These are phyloP conservation scores for Taurulus bubalis DNA, from an alignment of 2,113 vertebrate species.

Conservation along the genomic window DNA sequence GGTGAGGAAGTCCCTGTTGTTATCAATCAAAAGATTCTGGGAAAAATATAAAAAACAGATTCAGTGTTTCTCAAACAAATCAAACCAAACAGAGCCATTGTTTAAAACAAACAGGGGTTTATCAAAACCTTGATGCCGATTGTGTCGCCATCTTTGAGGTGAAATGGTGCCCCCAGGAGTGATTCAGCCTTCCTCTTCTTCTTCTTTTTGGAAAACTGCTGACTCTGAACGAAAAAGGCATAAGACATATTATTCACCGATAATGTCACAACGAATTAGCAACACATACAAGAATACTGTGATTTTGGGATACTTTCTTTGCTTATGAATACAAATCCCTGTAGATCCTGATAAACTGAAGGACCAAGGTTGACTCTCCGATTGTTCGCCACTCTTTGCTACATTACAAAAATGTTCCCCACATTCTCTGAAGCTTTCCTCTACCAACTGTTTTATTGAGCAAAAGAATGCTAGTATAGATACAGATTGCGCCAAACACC, in stretches of 20 bases:
- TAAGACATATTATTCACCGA: neutral
- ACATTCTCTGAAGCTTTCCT: neutral
- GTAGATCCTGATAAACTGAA: neutral
- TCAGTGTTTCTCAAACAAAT: slow-evolving; percentile 5
- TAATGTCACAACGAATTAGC: neutral
- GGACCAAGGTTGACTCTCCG: neutral
- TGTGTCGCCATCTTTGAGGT: slow-evolving; percentile 92
- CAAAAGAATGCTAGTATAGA: neutral
- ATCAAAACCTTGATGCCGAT: slow-evolving; percentile 89
- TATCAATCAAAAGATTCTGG: slow-evolving; percentile 91
- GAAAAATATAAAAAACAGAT: slow-evolving; percentile 4
- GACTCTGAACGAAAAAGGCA: slow-evolving; percentile 79
- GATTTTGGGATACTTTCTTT: neutral
- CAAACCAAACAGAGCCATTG: neutral
- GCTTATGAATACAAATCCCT: neutral
- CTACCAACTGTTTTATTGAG: neutral
- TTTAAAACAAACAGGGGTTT: neutral
- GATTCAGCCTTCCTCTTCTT: slow-evolving; percentile 91
- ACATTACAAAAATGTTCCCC: neutral
- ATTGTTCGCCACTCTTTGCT: neutral
- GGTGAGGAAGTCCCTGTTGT: slow-evolving; percentile 86
- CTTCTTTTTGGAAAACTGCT: slow-evolving; percentile 91
- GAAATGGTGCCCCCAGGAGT: slow-evolving; percentile 88
- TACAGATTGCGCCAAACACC: neutral
- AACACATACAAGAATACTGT: neutral